Evolutionary conservation across 2,113 vertebrate species (phyloP).

Genomic region (Candoia aspera): DNA sequence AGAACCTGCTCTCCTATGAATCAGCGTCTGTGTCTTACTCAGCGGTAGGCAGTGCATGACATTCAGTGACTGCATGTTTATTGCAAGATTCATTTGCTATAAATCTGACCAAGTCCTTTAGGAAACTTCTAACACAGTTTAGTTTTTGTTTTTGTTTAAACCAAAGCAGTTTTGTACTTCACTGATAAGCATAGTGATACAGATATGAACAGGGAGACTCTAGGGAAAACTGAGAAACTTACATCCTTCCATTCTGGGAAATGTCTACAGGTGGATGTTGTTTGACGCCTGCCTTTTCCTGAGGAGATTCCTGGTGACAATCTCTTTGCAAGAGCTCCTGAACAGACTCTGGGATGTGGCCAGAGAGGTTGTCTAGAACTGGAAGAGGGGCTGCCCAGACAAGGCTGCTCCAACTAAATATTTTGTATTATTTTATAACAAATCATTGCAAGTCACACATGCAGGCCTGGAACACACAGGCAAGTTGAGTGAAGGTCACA

Average conservation of each 20-base stretch:
- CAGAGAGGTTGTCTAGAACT: too few relatives aligned
- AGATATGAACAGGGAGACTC: background rate
- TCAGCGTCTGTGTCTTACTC: too few relatives aligned
- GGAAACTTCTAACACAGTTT: background rate
- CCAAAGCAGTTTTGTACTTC: background rate
- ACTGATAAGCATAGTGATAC: background rate
- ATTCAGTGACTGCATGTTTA: conserved; percentile 14
- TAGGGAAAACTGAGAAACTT: background rate
- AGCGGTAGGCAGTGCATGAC: too few relatives aligned
- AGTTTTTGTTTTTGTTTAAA: background rate
- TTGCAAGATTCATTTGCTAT: background rate
- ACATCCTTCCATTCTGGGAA: background rate
- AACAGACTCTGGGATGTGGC: too few relatives aligned
- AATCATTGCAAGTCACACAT: too few relatives aligned
- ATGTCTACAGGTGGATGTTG: background rate
- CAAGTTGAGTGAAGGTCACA: too few relatives aligned
- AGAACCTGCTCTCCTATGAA: too few relatives aligned
- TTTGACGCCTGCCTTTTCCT: background rate
- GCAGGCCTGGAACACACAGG: too few relatives aligned
- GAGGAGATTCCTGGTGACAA: background rate
- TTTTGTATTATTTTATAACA: too few relatives aligned
- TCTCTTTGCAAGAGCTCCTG: background rate
- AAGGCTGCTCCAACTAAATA: too few relatives aligned
- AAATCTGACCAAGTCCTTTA: background rate
- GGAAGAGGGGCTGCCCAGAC: too few relatives aligned